A percentile compares a stretch with the other conserved stretches of the same genome.
phyloP scores from a whole-genome alignment of 2,888 invertebrate genomes.

The Chrysotoxum bicinctum region DNA sequence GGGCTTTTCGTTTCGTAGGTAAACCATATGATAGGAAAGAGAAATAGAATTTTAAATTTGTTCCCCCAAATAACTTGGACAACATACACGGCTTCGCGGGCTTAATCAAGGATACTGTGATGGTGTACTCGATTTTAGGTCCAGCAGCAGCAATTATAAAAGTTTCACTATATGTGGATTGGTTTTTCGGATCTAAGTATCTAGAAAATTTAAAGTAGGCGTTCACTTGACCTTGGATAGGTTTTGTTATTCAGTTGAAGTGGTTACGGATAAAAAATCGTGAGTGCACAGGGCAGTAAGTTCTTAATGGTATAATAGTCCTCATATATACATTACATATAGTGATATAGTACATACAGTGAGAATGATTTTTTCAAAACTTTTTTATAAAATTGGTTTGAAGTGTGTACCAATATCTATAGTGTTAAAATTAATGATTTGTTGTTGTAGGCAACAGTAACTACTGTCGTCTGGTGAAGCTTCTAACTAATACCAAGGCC shows the following conservation, averaged over 20 bases:
- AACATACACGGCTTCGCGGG: background rate
- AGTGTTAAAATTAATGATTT: too few species aligned
- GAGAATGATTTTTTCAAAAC: too few species aligned
- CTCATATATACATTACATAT: too few species aligned
- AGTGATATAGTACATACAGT: too few species aligned
- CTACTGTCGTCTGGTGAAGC: too few species aligned
- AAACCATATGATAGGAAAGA: background rate
- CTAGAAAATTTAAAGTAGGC: background rate
- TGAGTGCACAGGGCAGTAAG: too few species aligned
- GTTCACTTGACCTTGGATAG: background rate
- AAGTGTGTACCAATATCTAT: too few species aligned
- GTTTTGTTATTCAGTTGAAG: background rate
- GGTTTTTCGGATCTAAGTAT: background rate
- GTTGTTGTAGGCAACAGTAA: too few species aligned
- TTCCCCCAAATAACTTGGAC: background rate
- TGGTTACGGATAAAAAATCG: too few species aligned
- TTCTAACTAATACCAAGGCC: too few species aligned
- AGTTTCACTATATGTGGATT: constrained; percentile 9
- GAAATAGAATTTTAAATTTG: constrained; percentile 29
- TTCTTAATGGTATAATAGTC: too few species aligned
- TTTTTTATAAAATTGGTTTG: too few species aligned
- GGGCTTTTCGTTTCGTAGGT: background rate
- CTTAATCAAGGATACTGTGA: background rate
- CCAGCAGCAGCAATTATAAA: constrained; percentile 1
- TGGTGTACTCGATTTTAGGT: background rate